Evolutionary conservation across 2,888 invertebrate genomes (phyloP), one percentile per base, ranked within the genome.

Genomic region (Nebria brevicollis): DNA sequence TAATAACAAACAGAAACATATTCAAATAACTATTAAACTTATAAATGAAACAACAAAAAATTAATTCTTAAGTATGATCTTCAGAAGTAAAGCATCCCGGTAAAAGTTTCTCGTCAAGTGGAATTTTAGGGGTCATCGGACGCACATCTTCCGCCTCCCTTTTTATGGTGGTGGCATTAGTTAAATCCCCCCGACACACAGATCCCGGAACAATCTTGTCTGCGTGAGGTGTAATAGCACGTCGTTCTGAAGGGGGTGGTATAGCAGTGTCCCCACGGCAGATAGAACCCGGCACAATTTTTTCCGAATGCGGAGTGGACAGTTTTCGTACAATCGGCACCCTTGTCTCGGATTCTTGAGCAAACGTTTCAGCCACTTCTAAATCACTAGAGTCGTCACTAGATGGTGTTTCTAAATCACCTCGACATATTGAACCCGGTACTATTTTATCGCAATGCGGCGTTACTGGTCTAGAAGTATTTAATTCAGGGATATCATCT

Each of bases 131-230:
- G 54, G 54, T 54, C 11, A 54, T 54, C 4, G 54, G 54, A 2
- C 54, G 54, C 54, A 54, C 54, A 54, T 7, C 54, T 8, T 54
- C 54, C 13, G 2, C 54, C 54, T 54, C 54, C 8, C 54, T 54
- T 54, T 54, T 54, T 54, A 54, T 54, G 8, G 13, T 1, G 13
- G 11, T 54, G 13, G 54, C 4, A 54, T 13, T 54, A 8, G 54
- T 11, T 70, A 82, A 65, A 79, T 81, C 81, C 7, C 81, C 81
- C n/a, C 81, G 34, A 66, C 66, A 73, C 3, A 81, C 66, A 13
- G 66, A 72, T 8, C 81, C 81, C 15, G 81, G 77, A 6, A 81
- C 81, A 26, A 81, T 81, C 80, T 81, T 83, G n/a, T 83, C 83
- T 41, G 26, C 42, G 80, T 72, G 77, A 7, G 82, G 80, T 4